phyloP scores from a whole-genome alignment of 1,140 invertebrate genomes.

The Drosophila tristis region DNA sequence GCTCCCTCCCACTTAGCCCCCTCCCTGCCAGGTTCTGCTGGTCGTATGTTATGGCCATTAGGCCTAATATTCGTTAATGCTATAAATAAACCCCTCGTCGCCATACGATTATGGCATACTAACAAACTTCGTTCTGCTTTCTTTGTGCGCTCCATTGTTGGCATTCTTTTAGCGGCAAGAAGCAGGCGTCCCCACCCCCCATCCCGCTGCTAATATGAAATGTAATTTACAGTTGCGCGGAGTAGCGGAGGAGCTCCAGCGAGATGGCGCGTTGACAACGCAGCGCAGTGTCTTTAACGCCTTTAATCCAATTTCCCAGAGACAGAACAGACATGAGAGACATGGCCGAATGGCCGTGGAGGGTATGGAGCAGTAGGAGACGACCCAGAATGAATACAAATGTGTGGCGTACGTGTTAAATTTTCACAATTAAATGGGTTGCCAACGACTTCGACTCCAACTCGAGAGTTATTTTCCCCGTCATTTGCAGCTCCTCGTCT shows the following conservation, averaged over 20 bases:
- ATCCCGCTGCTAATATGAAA: conserved; percentile 52
- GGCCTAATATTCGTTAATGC: conserved; percentile 80
- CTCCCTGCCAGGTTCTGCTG: background rate
- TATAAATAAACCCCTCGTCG: conserved; percentile 75
- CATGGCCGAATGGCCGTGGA: conserved; percentile 12
- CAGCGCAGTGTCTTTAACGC: conserved; percentile 69
- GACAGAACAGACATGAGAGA: conserved; percentile 57
- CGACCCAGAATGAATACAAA: conserved; percentile 78
- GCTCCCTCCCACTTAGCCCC: background rate
- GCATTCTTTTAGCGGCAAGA: conserved; percentile 29
- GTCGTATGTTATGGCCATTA: conserved; percentile 77
- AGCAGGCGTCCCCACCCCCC: background rate
- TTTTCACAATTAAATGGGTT: conserved; percentile 81
- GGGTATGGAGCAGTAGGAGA: no score
- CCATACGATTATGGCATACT: conserved; percentile 81
- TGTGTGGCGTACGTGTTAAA: conserved; percentile 80
- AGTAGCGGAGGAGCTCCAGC: conserved; percentile 29
- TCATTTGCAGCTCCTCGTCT: conserved; percentile 42
- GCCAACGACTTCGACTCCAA: conserved; percentile 9
- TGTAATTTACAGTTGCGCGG: conserved; percentile 74
- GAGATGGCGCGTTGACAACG: conserved; percentile 25
- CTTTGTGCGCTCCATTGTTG: conserved; percentile 4
- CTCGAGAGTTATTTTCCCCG: conserved; percentile 38
- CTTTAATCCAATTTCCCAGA: conserved; percentile 78
- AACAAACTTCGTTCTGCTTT: conserved; percentile 66